Base-by-base conservation (phyloP, 2,113 vertebrate genomes). In the Caloenas nicobarica region DNA sequence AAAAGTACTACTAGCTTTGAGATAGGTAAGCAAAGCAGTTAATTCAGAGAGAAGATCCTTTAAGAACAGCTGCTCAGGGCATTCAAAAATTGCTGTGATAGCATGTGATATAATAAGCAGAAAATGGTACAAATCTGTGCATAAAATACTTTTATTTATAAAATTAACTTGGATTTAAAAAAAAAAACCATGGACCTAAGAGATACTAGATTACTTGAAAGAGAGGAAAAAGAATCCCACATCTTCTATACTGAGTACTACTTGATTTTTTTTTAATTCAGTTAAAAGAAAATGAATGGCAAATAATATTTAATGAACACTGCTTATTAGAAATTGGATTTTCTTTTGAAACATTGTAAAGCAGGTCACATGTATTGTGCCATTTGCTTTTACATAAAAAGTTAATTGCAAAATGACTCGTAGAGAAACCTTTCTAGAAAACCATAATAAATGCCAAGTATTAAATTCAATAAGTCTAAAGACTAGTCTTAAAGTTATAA, bases 311-410 rank as follows among this genome's bases (percentile, higher is more conserved):
- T 94, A 72, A 73, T 42, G 56, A 82, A 76, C 22, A 58, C 9
- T 58, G 31, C 36, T 50, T 80, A 87, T 26, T 61, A 89, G 29
- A 91, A 82, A 91, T 28, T 74, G 61, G 36, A 57, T 94, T 91
- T 95, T 77, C 79, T 70, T 93, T 54, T 80, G 70, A 93, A 94
- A 65, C n/a, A 73, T 9, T 65, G 33, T 40, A 70, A 95, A 97
- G 81, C 73, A 89, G 89, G 84, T 94, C 84, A 87, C 28, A 36
- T n/a, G 18, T 61, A 88, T 9, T 58, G 40, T 69, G n/a, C 7
- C 44, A 66, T 33, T 71, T 87, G 54, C 62, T 92, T 86, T 85
- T 69, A 91, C 42, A 42, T 36, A 21, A 80, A 77, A 94, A 94
- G 57, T 58, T 89, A 85, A 91, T 83, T 93, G 48, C 62, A 82